phyloP scores from a whole-genome alignment of 2,888 invertebrate species.

The Callimorpha dominula region DNA sequence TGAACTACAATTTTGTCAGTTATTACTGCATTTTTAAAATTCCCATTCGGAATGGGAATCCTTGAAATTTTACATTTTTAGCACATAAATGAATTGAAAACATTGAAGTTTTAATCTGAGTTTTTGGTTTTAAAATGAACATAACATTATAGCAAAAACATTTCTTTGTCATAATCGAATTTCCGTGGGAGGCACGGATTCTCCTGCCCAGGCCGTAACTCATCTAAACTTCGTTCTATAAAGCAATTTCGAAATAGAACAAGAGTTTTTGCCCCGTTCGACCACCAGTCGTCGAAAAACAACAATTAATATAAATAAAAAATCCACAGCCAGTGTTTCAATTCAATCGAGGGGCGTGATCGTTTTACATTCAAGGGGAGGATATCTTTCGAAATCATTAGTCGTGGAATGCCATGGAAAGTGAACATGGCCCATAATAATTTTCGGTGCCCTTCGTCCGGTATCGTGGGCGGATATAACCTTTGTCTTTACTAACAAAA shows the following conservation, averaged over 20 bases:
- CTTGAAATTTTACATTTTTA: not conserved
- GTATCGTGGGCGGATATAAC: constrained; percentile 80
- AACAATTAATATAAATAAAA: constrained; percentile 83
- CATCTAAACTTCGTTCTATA: constrained; percentile 49
- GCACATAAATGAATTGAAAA: not conserved
- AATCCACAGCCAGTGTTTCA: constrained; percentile 79
- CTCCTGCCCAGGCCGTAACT: constrained; percentile 43
- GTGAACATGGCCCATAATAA: constrained; percentile 79
- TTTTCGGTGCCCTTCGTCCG: constrained; percentile 78
- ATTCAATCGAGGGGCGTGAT: constrained; percentile 84
- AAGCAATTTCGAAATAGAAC: constrained; percentile 52
- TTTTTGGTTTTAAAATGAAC: not conserved
- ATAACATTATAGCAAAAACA: constrained; percentile 29
- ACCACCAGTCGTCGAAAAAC: constrained; percentile 79
- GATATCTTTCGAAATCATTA: constrained; percentile 85
- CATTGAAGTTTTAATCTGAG: not conserved
- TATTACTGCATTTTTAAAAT: too few species aligned
- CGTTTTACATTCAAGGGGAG: constrained; percentile 86
- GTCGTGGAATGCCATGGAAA: constrained; percentile 81
- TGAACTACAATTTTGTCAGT: too few species aligned
- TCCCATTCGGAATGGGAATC: not conserved
- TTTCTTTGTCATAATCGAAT: constrained; percentile 46
- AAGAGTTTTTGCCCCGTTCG: constrained; percentile 60
- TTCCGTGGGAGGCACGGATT: constrained; percentile 49
- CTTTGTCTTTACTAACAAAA: constrained; percentile 82